Evolutionary conservation across 1,140 invertebrate genomes (phyloP), one percentile per base, ranked within the genome.

Genomic region (Lepidotrigona ventralis): DNA sequence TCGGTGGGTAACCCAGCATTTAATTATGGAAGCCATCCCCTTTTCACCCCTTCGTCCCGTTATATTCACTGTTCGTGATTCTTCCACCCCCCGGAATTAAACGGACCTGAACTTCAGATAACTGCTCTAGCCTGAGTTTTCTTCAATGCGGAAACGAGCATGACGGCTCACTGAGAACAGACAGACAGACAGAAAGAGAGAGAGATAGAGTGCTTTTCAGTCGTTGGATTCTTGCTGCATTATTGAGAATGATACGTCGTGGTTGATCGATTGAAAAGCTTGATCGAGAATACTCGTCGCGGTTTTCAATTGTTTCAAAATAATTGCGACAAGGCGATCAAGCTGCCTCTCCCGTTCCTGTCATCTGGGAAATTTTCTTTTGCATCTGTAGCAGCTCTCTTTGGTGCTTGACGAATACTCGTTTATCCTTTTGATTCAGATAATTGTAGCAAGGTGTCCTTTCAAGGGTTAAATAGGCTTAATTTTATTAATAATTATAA

Each of bases 1-100:
- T 93, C 63, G 92, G 93, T 94, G 83, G 89, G 90, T 91, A 87
- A 54, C 21, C 63, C 74, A 6, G 70, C 64, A 74, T 88, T 87
- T 87, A 91, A 92, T 92, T 91, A 90, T 91, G 88, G 85, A 86
- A 82, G 66, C 71, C 60, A 70, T 58, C 63, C 66, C 74, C 81
- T 83, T 88, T 33, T 88, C 83, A 91, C 79, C 83, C 83, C 75
- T 46, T 64, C 78, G 19, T 66, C 71, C 81, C 33, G 60, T 6
- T 76, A 64, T 64, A 33, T 73, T 84, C 84, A 68, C n/a, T 29
- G 66, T 83, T 54, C 64, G 29, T 69, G 82, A 83, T 83, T 83
- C 66, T 78, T 78, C 81, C 54, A 46, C 68, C 12, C 56, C 51
- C n/a, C 33, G 58, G 29, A 83, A 79, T 79, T 83, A 73, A 79